Base-by-base conservation (phyloP, 2,113 vertebrate species). In the crab-eating macaque (Macaca fascicularis) region DNA sequence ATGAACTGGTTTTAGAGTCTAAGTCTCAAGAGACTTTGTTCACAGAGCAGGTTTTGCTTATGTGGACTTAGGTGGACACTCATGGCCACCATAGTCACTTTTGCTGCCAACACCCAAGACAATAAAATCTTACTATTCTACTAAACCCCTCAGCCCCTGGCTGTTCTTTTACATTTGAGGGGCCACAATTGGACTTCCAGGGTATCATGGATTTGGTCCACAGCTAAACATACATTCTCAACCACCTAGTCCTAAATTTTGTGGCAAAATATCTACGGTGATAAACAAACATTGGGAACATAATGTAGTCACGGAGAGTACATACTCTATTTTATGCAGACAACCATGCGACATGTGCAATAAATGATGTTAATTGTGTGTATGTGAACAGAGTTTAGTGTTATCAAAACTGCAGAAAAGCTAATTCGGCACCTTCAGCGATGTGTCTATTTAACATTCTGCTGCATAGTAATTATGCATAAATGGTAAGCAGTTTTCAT, bases 341-440 rank as follows among this genome's bases (percentile, higher is more conserved):
- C 40, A 89, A 84, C 55, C 19, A 35, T 35, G 45, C 27, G 14
- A 74, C 55, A 43, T 5, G n/a, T 48, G 67, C n/a, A 45, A 70
- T 83, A 89, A 89, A 64, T 43, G 70, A 48, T 23, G 11, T 80
- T 22, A 79, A 57, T 55, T n/a, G 38, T 80, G 14, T 90, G 9
- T 40, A 35, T 48, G 55, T 74, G 38, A 97, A 55, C 25, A 43
- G 69, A 92, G 59, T 50, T 80, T 45, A 95, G 79, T 22, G 38
- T 90, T 57, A 95, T 48, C 64, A 86, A 90, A 64, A 97, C 79
- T 64, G 23, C 43, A 40, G 52, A 45, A 89, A 89, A 93, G 10
- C 74, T 81, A 84, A 69, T 75, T 64, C 25, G 14, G 32, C 35
- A 86, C 81, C 55, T 95, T 90, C 45, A 14, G 20, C 8, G 16